Conservation (phyloP, 2,797 vertebrate species). For the Sciurus vulgaris region DNA sequence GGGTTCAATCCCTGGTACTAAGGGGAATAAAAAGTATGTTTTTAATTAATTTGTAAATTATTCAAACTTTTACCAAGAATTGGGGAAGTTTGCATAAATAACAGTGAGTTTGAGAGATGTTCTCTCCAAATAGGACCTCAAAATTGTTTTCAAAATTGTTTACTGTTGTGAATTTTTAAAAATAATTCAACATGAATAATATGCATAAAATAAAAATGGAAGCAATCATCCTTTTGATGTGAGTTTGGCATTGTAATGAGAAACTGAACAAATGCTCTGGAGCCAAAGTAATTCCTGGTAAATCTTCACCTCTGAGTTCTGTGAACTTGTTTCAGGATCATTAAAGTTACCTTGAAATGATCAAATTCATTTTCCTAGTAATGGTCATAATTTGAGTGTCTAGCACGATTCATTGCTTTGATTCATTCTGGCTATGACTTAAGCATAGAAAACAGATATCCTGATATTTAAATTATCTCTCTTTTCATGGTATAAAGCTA, state of each 20-base stretch:
- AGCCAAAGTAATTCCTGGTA: background rate
- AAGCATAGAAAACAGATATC: background rate
- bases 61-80: conserved; percentile 12
- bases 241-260: background rate
- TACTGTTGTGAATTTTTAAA: background rate
- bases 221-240: background rate
- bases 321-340: background rate
- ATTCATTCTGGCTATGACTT: conserved; percentile 1
- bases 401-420: background rate
- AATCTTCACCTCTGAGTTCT: background rate
- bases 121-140: background rate
- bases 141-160: conserved; percentile 8
- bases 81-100: background rate
- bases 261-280: background rate
- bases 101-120: background rate
- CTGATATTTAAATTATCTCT: background rate
- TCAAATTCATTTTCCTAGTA: background rate
- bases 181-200: background rate
- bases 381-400: background rate
- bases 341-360: background rate
- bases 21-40: background rate
- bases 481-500: background rate
- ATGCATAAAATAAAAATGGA: background rate
- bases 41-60: conserved; percentile 39
- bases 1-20: too few species aligned